Percentiles rank a stretch among this genome's conserved stretches.
These are phyloP conservation scores for Andrena fulva DNA, from an alignment of 2,888 invertebrate species.

Conservation along the genomic window DNA sequence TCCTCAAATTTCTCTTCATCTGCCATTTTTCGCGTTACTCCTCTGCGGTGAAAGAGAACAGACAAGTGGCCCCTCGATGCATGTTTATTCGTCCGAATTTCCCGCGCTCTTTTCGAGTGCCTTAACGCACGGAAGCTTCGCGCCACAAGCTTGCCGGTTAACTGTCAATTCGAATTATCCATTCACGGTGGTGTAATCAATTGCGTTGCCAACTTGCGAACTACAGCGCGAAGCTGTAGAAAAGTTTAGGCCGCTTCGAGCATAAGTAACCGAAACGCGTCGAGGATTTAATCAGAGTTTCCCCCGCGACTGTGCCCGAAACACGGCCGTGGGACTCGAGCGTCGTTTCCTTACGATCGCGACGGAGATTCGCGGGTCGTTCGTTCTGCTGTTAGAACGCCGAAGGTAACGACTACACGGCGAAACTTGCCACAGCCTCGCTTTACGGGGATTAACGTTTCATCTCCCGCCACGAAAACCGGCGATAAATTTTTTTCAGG, in stretches of 20 bases:
- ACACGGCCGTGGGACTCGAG: too few relatives aligned
- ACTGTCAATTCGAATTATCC: too few relatives aligned
- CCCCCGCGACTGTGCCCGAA: too few relatives aligned
- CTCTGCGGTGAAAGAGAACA: neutral
- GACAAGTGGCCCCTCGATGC: neutral
- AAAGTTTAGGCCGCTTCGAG: too few relatives aligned
- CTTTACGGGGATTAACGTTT: conserved; percentile 6
- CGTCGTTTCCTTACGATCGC: too few relatives aligned
- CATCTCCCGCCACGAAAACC: neutral
- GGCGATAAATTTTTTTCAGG: conserved; percentile 5
- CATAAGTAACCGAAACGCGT: too few relatives aligned
- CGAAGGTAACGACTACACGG: neutral
- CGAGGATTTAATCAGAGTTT: too few relatives aligned
- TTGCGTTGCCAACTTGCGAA: too few relatives aligned
- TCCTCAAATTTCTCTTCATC: neutral
- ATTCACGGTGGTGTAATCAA: too few relatives aligned
- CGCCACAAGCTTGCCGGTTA: too few relatives aligned
- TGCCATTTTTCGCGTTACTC: neutral
- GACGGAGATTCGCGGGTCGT: conserved; percentile 3
- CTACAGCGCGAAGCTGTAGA: too few relatives aligned
- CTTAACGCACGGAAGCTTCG: too few relatives aligned
- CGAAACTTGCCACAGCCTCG: neutral
- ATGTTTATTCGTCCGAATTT: neutral
- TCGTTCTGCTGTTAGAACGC: conserved; percentile 13
- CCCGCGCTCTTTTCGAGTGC: neutral